Percentiles rank a stretch among this genome's conserved stretches.
Evolutionary conservation across 2,113 vertebrate species (phyloP).

Genomic region (Thunnus maccoyii): DNA sequence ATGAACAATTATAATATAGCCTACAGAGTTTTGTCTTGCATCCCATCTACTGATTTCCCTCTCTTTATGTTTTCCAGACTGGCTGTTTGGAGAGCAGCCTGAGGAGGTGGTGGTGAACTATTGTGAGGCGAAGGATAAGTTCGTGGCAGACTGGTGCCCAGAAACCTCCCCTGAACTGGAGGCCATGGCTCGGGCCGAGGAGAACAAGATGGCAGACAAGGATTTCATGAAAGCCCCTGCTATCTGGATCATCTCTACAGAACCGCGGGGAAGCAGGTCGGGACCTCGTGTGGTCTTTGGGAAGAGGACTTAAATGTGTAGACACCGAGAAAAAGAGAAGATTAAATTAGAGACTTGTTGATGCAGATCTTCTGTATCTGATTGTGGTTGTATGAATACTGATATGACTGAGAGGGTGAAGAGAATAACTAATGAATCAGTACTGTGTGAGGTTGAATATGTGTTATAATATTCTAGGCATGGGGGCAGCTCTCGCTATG

Average conservation of each 20-base stretch:
- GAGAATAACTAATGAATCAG: neutral
- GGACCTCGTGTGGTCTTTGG: conserved; percentile 80
- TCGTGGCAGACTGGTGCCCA: conserved; percentile 84
- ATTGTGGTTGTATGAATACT: conserved; percentile 10
- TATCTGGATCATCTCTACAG: conserved; percentile 83
- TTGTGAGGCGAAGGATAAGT: conserved; percentile 83
- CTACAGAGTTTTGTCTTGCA: neutral
- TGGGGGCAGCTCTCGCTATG: neutral
- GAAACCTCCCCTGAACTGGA: conserved; percentile 83
- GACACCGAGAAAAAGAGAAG: neutral
- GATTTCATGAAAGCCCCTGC: conserved; percentile 68
- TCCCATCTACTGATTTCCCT: neutral
- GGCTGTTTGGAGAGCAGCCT: conserved; percentile 87
- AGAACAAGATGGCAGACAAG: conserved; percentile 74
- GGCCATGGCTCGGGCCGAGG: conserved; percentile 73
- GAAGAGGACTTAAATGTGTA: conserved; percentile 57
- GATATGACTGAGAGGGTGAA: neutral
- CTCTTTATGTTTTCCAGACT: conserved; percentile 82
- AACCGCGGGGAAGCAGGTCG: conserved; percentile 57
- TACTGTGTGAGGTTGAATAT: neutral
- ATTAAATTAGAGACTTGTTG: neutral
- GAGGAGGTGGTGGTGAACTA: conserved; percentile 84
- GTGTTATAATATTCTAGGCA: neutral
- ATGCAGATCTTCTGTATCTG: neutral
- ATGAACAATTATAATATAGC: no score